These are phyloP conservation scores for Malthinus flaveolus DNA, from an alignment of 2,888 invertebrate genomes.

Conservation along the genomic window DNA sequence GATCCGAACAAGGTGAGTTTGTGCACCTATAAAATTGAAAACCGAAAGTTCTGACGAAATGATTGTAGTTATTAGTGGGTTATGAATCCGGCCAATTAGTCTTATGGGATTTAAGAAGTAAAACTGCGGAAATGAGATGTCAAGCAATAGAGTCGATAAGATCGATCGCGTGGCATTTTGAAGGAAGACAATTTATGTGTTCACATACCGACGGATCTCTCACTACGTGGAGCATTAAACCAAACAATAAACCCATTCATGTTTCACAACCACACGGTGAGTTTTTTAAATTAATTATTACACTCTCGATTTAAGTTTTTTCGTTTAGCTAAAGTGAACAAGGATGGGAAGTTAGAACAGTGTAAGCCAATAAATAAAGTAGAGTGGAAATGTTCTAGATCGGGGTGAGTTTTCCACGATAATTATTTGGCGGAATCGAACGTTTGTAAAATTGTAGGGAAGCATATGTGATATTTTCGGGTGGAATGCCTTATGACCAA, in stretches of 20 bases:
- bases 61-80: slow-evolving; percentile 86
- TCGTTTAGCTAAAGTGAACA: slow-evolving; percentile 82
- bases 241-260: slow-evolving; percentile 75
- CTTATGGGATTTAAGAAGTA: slow-evolving; percentile 92
- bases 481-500: slow-evolving; percentile 91
- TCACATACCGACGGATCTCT: slow-evolving; percentile 96
- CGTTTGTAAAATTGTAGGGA: slow-evolving; percentile 65
- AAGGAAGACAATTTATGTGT: slow-evolving; percentile 96
- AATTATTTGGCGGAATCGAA: background rate
- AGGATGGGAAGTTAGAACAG: slow-evolving; percentile 89
- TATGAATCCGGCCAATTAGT: slow-evolving; percentile 94
- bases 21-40: background rate
- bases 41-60: background rate
- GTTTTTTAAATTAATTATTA: slow-evolving; percentile 35
- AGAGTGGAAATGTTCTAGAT: slow-evolving; percentile 89
- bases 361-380: slow-evolving; percentile 95
- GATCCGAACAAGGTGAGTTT: slow-evolving; percentile 89
- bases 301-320: slow-evolving; percentile 41
- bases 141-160: slow-evolving; percentile 76
- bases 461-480: slow-evolving; percentile 94
- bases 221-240: slow-evolving; percentile 87
- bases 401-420: slow-evolving; percentile 75
- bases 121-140: slow-evolving; percentile 84
- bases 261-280: slow-evolving; percentile 91
- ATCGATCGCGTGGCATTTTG: slow-evolving; percentile 95